These are phyloP conservation scores for Cheumatopsyche charites DNA, from an alignment of 1,140 invertebrate species.

Conservation along the genomic window DNA sequence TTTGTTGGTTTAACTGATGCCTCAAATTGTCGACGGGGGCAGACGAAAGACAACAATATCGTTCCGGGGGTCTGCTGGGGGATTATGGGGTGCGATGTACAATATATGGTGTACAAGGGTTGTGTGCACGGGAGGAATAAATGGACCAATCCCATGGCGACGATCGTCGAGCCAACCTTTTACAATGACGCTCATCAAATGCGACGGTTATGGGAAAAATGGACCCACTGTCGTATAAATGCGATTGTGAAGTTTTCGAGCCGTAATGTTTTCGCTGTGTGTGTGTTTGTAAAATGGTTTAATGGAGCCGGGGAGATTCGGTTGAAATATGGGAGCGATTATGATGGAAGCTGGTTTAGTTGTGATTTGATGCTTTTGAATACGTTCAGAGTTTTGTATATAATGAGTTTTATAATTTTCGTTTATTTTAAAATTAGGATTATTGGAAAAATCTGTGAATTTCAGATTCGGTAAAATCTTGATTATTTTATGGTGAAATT, in stretches of 20 bases:
- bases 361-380: too few species aligned
- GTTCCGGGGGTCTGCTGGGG: constrained; percentile 6
- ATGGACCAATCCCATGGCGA: constrained; percentile 37
- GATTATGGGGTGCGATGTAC: constrained; percentile 10
- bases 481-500: too few species aligned
- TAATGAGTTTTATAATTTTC: too few species aligned
- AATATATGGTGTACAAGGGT: too few species aligned
- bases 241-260: constrained; percentile 4
- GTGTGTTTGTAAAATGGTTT: neutral
- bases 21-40: constrained; percentile 21
- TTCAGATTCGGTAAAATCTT: too few species aligned
- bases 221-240: constrained; percentile 1
- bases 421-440: too few species aligned
- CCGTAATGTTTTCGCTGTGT: neutral
- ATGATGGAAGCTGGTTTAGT: too few species aligned
- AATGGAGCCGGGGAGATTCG: neutral
- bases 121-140: constrained; percentile 17
- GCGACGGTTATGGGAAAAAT: constrained; percentile 6
- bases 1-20: constrained; percentile 47
- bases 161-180: constrained; percentile 35
- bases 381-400: too few species aligned
- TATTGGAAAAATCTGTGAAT: too few species aligned
- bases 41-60: constrained; percentile 15
- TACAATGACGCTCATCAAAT: constrained; percentile 38
- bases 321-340: too few species aligned